Evolutionary conservation across 2,888 invertebrate genomes (phyloP), one percentile per base, ranked within the genome.

Genomic region (Lithophane semibrunnea): DNA sequence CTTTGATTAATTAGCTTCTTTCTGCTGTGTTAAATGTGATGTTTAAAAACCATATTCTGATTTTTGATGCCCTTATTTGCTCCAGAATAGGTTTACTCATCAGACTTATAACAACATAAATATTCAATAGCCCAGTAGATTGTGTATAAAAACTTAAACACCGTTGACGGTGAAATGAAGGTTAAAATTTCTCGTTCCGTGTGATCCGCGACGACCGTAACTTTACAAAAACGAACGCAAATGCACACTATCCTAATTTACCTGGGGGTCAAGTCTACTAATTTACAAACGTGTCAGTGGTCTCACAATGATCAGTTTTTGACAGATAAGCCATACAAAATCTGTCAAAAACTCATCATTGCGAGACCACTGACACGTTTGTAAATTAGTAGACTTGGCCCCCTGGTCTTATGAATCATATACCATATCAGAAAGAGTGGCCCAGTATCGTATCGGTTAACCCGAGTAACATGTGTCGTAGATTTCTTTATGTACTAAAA

Each of bases 101-200:
- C 60, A 29, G 29, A 42, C 42, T 65, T 61, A 29, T 24, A 68
- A 61, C 56, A 65, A 61, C 56, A 75, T 75, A 68, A 58, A 75
- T 68, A 68, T 75, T 74, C 63, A 79, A 75, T 52, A 74, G 66
- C 21, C 73, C 42, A 52, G 56, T 24, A 52, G 56, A 63, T 56
- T 56, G 63, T 67, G 37, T 24, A 44, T 61, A 61, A 73, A 76
- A 66, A 37, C 21, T 16, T 37, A 4, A 37, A 37, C 3, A 16
- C 18, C 61, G 44, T 60, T 37, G 63, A 61, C 60, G 49, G 37
- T 72, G 54, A 75, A 72, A 60, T 63, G 16, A 73, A 80, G 75
- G 69, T 70, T 75, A 18, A 18, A 49, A 49, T 66, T 29, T 52
- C 52, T 52, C 52, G 52, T 52, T 52, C 52, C 52, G 0, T 21